A percentile compares a stretch with the other conserved stretches of the same genome.
Conservation (phyloP, 1,140 invertebrate genomes). For the Heliconius hermathena region DNA sequence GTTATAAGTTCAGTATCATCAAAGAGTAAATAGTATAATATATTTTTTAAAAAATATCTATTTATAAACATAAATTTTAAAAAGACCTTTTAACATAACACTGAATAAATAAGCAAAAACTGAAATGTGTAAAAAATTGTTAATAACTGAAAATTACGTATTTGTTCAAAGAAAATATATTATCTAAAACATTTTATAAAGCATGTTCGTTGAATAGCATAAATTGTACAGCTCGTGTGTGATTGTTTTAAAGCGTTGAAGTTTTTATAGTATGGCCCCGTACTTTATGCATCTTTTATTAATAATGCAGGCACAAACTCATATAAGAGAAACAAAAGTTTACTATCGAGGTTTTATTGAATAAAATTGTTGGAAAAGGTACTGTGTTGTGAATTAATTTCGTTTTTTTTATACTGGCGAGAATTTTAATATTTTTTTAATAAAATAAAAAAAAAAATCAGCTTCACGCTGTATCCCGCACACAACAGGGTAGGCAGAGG, state of each 20-base stretch:
- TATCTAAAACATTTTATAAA: neutral
- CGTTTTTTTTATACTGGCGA: neutral
- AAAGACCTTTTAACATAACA: too few species aligned
- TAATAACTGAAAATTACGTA: neutral
- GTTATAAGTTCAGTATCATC: too few species aligned
- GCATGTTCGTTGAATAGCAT: neutral
- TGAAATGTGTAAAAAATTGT: neutral
- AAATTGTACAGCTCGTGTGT: neutral
- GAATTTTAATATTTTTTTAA: neutral
- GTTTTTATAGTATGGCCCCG: neutral
- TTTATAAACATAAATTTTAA: too few species aligned
- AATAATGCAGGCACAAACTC: neutral
- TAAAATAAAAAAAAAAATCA: too few species aligned
- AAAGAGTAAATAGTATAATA: too few species aligned
- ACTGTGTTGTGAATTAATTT: neutral
- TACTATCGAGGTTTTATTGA: neutral
- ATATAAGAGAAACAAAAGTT: neutral
- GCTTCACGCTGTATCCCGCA: too few species aligned
- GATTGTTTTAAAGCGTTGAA: neutral
- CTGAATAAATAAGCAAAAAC: neutral
- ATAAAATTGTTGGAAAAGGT: neutral
- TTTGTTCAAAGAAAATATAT: neutral
- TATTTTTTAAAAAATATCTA: too few species aligned
- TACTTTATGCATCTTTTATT: slow-evolving; percentile 2
- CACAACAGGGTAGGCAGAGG: too few species aligned